Percentiles rank a stretch among this genome's conserved stretches.
These are phyloP conservation scores for Apoda limacodes DNA, from an alignment of 2,888 invertebrate species.

Conservation along the genomic window DNA sequence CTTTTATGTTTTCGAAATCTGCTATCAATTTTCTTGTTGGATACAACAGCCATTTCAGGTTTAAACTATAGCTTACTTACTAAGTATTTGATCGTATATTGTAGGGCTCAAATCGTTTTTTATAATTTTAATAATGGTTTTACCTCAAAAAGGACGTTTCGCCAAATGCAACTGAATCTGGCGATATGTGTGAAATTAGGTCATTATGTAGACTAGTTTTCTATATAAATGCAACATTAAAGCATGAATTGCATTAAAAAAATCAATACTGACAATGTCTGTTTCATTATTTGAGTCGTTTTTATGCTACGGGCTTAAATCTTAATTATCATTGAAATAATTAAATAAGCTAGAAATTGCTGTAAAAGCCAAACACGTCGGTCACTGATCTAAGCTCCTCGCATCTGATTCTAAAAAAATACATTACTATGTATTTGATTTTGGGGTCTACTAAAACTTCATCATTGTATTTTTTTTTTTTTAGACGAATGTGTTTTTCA, in stretches of 20 bases:
- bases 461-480: slow-evolving; percentile 1
- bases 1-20: too few relatives aligned
- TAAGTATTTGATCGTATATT: too few relatives aligned
- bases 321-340: slow-evolving; percentile 2
- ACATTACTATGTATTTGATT: slow-evolving; percentile 3
- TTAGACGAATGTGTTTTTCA: background rate
- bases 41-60: too few relatives aligned
- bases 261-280: slow-evolving; percentile 4
- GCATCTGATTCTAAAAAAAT: background rate
- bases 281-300: background rate
- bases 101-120: too few relatives aligned
- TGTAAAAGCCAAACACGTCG: slow-evolving; percentile 1
- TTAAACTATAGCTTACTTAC: too few relatives aligned
- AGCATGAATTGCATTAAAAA: slow-evolving; percentile 6
- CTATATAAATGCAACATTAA: slow-evolving; percentile 6
- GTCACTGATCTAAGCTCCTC: background rate
- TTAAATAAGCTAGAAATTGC: background rate
- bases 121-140: too few relatives aligned
- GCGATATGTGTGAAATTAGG: slow-evolving; percentile 6
- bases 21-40: too few relatives aligned
- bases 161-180: slow-evolving; percentile 8
- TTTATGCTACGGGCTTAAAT: background rate
- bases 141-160: too few relatives aligned
- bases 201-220: slow-evolving; percentile 4
- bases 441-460: slow-evolving; percentile 4